These are phyloP conservation scores for Saxicola maurus DNA, from an alignment of 2,797 vertebrate genomes.

Conservation along the genomic window DNA sequence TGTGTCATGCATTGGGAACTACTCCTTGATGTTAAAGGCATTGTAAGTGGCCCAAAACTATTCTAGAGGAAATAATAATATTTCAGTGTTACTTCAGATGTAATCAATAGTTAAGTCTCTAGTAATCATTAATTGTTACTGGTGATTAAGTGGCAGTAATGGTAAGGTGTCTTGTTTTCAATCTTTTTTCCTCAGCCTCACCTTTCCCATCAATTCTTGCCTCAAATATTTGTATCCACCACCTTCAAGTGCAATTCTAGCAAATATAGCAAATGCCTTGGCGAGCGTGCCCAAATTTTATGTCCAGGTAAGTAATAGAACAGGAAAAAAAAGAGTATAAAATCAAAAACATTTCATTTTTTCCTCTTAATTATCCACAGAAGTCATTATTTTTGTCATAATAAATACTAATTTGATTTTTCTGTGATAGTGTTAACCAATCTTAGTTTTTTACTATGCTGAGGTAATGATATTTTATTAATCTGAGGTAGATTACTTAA, in stretches of 20 bases:
- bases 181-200: slow-evolving; percentile 77
- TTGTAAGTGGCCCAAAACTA: background rate
- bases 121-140: background rate
- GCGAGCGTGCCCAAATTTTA: slow-evolving; percentile 95
- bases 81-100: background rate
- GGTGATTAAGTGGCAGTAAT: background rate
- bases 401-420: background rate
- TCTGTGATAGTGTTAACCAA: background rate
- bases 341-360: background rate
- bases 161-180: background rate
- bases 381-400: background rate
- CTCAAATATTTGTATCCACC: slow-evolving; percentile 96
- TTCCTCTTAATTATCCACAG: background rate
- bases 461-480: background rate
- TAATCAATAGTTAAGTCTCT: background rate
- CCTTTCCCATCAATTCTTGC: slow-evolving; percentile 88
- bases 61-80: background rate
- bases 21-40: background rate
- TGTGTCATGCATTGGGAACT: background rate
- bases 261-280: slow-evolving; percentile 91
- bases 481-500: background rate
- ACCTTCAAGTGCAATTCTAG: slow-evolving; percentile 85
- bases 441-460: background rate
- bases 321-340: fast-evolving
- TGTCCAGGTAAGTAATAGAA: slow-evolving; percentile 83